Evolutionary conservation across 2,113 vertebrate genomes (phyloP), one percentile per base, ranked within the genome.

Genomic region (Chloroceryle aenea): DNA sequence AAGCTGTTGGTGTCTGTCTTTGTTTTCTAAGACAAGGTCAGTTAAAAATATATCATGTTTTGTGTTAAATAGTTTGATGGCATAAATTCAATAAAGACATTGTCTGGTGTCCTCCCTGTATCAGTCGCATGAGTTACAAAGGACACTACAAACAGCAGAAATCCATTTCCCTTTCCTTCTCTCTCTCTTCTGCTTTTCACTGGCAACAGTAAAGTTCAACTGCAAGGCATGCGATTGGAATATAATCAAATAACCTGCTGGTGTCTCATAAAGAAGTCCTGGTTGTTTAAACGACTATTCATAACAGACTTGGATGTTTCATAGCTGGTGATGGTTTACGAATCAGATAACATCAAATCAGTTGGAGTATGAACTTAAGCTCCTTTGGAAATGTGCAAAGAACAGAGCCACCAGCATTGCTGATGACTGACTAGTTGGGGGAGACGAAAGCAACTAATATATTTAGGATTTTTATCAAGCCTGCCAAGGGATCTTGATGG

Each of bases 61-160:
- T 96, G 72, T 95, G 89, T 97, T 97, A 98, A 97, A 97, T 91
- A 96, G 87, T 94, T 97, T 92, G 95, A 94, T 90, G 86, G 86
- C 90, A 87, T 43, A 89, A 96, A 92, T 97, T 97, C 97, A 97
- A 47, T 93, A 96, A 96, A 95, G 97, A 78, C 80, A 78, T 92
- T 94, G 94, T 97, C 90, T 95, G 93, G 81, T 36, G 7, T 83
- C 71, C 69, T 95, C 89, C 47, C 86, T 58, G 22, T 80, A 38
- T 14, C 50, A 88, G 53, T 95, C 10, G 77, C 91, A 61, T 30
- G 83, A 81, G 83, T 67, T 75, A 93, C 86, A 87, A 81, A 93
- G 93, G 71, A 76, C 89, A 89, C 56, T 69, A 91, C 96, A 91
- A 90, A 93, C 97, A 96, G 89, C 74, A 89, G 72, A 90, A 94